Evolutionary conservation across 2,888 invertebrate species (phyloP).

Genomic region (Drosophila pseudotalamancana): DNA sequence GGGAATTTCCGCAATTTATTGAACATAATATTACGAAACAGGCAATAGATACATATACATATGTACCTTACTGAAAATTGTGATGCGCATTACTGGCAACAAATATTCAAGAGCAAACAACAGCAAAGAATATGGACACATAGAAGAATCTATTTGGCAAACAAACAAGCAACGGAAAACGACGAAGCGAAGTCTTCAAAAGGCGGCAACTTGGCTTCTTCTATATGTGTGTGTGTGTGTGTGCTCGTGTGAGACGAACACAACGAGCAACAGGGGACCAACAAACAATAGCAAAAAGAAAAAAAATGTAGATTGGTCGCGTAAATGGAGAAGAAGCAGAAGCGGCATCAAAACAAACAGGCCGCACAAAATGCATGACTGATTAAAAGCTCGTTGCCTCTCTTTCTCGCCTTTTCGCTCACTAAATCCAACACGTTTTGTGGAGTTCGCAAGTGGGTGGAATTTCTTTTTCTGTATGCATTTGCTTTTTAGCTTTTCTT

Average conservation of each 20-base stretch:
- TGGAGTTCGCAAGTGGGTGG: conserved; percentile 35
- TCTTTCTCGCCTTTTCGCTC: conserved; percentile 1
- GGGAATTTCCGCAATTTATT: not conserved
- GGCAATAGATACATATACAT: too few species aligned
- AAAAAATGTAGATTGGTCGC: conserved; percentile 60
- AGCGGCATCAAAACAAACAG: conserved; percentile 51
- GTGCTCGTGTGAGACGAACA: conserved; percentile 10
- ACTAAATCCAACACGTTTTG: conserved; percentile 14
- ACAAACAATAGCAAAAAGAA: conserved; percentile 46
- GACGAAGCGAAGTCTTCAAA: conserved; percentile 49
- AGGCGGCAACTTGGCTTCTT: conserved; percentile 49
- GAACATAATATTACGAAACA: not conserved
- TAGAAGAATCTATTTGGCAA: conserved; percentile 59
- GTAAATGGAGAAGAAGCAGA: conserved; percentile 44
- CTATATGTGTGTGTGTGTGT: not conserved
- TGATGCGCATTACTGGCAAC: conserved; percentile 26
- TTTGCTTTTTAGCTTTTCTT: conserved; percentile 3
- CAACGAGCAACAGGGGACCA: conserved; percentile 40
- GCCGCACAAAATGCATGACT: conserved; percentile 53
- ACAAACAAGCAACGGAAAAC: conserved; percentile 50
- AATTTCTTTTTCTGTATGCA: conserved; percentile 23
- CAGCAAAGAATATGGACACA: conserved; percentile 19
- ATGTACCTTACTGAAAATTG: conserved; percentile 6
- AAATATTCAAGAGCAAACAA: conserved; percentile 53
- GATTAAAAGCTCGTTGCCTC: conserved; percentile 37